Conservation (phyloP, 2,113 vertebrate genomes). For the Arizona elegans region DNA sequence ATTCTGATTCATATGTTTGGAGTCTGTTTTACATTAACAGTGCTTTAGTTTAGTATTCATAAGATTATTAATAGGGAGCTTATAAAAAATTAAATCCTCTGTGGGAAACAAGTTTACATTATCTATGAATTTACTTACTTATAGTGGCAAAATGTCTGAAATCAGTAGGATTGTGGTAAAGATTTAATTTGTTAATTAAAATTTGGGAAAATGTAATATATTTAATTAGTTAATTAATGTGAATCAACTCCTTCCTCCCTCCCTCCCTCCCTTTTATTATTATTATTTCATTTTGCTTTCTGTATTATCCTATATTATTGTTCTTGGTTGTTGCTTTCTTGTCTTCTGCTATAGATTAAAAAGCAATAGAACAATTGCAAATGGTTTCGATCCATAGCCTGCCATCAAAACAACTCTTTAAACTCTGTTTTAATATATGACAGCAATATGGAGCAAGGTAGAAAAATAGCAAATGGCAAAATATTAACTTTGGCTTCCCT, state of each 20-base stretch:
- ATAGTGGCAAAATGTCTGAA: neutral
- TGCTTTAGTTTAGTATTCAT: neutral
- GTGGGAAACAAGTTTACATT: neutral
- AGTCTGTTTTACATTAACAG: neutral
- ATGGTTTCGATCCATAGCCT: neutral
- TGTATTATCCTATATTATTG: neutral
- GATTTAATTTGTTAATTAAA: neutral
- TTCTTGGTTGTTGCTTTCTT: neutral
- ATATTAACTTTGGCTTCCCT: neutral
- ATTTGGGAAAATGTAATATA: neutral
- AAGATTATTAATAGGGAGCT: neutral
- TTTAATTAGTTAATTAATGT: neutral
- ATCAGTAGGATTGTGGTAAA: neutral
- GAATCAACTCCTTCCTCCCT: neutral
- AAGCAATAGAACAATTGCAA: neutral
- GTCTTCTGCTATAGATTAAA: neutral
- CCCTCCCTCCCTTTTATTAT: neutral
- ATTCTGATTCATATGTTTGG: neutral
- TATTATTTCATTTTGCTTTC: neutral
- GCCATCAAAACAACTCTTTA: neutral
- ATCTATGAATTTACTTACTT: neutral
- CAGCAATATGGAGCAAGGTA: neutral
- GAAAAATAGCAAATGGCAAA: neutral
- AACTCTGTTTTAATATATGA: neutral
- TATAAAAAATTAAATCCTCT: neutral